Base-by-base conservation (phyloP, 92 coral and sea anemone species). In the Blastomussa wellsi region DNA sequence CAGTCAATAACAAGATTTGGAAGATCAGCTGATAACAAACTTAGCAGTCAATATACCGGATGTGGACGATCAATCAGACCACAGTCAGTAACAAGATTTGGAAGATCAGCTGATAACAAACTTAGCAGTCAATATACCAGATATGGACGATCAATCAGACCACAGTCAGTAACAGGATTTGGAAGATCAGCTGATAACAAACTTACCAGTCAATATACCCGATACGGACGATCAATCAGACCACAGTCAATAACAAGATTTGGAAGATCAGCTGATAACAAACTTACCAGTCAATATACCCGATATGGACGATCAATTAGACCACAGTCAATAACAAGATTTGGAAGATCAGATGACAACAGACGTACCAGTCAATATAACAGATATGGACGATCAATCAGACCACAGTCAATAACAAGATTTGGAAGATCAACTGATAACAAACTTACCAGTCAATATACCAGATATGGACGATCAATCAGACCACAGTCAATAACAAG, bases 391-490 rank as follows among this genome's bases (percentile, higher is more conserved):
- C 69, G 69, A 62, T 22, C 69, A 4, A 62, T 62, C 69, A 29
- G 9, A 62, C 28, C 26, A 62, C 69, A 62, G 28, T 62, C 69
- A 62, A 22, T 22, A 22, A 22, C 28, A 62, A 62, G 69, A 24
- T 62, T 62, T 7, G 49, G 49, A 44, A 44, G 49, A 44, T 44
- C 49, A 44, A 13, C 49, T 44, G 49, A 44, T 44, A 13, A 44
- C 49, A 44, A 44, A 44, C 49, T 8, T 3, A 44, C 49, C 12
- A 44, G 49, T 4, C 49, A 44, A 44, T 44, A 44, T 44, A 67
- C 73, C 32, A 67, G 73, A 67, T 67, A 28, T 67, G 73, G 73
- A 67, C 73, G 73, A 67, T 67, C 73, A 0, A 29, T 67, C 35
- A 1, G 36, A 29, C 73, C 73, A 4, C 73, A 67, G 36, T 67